phyloP scores from a whole-genome alignment of 2,797 vertebrate species.

The Macropus fuliginosus region DNA sequence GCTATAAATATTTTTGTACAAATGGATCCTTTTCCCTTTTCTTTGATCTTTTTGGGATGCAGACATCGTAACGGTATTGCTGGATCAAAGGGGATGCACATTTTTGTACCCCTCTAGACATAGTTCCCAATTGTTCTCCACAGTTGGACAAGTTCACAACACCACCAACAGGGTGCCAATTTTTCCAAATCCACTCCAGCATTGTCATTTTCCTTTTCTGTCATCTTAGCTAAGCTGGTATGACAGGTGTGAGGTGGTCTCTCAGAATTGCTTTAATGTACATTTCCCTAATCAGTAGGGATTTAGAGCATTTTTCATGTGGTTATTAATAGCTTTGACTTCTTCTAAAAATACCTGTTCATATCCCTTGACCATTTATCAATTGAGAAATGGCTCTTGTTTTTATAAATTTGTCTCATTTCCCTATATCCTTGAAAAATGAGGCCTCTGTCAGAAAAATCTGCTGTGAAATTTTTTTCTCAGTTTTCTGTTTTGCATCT shows the following conservation, averaged over 20 bases:
- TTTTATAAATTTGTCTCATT: neutral
- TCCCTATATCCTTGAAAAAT: neutral
- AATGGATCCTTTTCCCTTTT: no score
- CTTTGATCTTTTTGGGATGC: no score
- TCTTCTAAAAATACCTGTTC: neutral
- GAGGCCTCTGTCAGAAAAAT: neutral
- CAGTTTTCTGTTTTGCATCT: neutral
- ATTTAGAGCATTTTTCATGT: neutral
- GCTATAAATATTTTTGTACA: no score
- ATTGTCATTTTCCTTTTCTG: neutral
- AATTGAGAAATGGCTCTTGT: neutral
- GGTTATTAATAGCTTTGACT: neutral
- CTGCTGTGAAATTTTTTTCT: neutral
- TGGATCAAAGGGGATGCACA: no score
- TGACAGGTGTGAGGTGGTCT: neutral
- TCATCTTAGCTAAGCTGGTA: neutral
- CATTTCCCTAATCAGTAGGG: neutral
- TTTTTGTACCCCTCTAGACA: neutral
- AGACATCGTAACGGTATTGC: no score
- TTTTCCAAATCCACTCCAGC: neutral
- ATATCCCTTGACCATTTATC: neutral
- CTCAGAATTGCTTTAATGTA: neutral
- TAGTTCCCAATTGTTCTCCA: neutral
- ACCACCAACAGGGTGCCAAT: neutral
- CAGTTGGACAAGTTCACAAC: neutral